Base-by-base conservation (phyloP, 1,140 invertebrate species). In the Stratiolaelaps scimitus region DNA sequence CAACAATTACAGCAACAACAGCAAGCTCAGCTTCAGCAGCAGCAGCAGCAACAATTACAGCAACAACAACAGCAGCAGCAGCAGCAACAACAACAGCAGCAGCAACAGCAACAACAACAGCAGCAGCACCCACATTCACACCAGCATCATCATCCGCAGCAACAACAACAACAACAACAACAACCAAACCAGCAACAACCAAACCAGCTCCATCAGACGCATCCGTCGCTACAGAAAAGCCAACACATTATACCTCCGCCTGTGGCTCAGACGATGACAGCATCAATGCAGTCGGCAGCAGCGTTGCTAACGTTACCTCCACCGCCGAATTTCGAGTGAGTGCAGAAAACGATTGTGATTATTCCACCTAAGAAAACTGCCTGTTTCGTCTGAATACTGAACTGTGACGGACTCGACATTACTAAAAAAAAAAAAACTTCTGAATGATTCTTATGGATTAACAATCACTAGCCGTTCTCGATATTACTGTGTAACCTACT, bases 301-400 rank as follows among this genome's bases (percentile, higher is more conserved):
- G 28, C 28, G 28, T 6, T 53, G 15, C 45, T 2, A 23, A 40
- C 43, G 19, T 45, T 47, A 17, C 65, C 66, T 19, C 48, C 71
- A 26, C 34, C 65, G 43, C 69, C 70, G 53, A 65, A 68, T 40
- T 40, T 40, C 34, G 34, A 40, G 34, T 40, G 34, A 40, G 34
- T 40, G 10, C 34, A 4, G 34, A 6, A 40, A 40, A 6, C 34
- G 5, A 10, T 6, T 6, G 10, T 6, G 34, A 40, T 40, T 10
- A 6, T 40, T 40, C 34, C 10, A 40, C 34, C 10, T 40, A n/a
- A n/a, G n/a, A n/a, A n/a, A n/a, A n/a, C n/a, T n/a, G n/a, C n/a
- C n/a, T n/a, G n/a, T 40, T 40, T 40, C 10, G 4, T 40, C 10
- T 40, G 5, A 40, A 40, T 40, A 40, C 4, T 40, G 10, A 40